These are phyloP conservation scores for Zhengitettix transpicula DNA, from an alignment of 2,888 invertebrate genomes.

Conservation along the genomic window DNA sequence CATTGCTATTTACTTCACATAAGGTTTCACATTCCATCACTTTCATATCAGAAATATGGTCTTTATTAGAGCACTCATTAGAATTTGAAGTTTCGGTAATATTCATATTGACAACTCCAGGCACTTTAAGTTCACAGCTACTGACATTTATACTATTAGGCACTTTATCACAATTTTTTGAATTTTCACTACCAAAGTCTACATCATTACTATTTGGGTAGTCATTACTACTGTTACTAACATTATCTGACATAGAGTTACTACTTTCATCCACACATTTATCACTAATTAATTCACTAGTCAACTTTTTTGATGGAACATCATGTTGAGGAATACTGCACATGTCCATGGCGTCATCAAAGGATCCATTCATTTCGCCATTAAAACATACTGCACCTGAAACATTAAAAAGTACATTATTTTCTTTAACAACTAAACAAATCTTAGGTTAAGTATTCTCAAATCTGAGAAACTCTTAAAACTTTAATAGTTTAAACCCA, in stretches of 20 bases:
- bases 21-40: no score
- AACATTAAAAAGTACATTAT: conserved; percentile 12
- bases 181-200: conserved; percentile 1
- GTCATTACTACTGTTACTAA: conserved; percentile 7
- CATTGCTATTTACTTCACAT: not conserved
- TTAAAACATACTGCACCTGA: conserved; percentile 26
- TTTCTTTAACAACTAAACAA: no score
- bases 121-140: conserved; percentile 12
- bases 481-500: no score
- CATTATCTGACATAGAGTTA: conserved; percentile 3
- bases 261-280: conserved; percentile 3
- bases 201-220: conserved; percentile 1
- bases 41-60: no score
- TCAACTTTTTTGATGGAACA: not conserved
- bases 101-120: conserved; percentile 8
- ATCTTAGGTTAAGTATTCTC: no score
- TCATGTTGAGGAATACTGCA: conserved; percentile 2
- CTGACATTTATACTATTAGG: conserved; percentile 10
- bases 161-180: conserved; percentile 9
- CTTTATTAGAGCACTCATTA: not conserved
- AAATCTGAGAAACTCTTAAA: no score
- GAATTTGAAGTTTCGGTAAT: conserved; percentile 1
- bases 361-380: conserved; percentile 27
- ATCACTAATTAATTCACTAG: conserved; percentile 2
- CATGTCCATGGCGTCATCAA: conserved; percentile 15